Conservation (phyloP, 2,888 invertebrate genomes). For the Philhelius pedissequus region DNA sequence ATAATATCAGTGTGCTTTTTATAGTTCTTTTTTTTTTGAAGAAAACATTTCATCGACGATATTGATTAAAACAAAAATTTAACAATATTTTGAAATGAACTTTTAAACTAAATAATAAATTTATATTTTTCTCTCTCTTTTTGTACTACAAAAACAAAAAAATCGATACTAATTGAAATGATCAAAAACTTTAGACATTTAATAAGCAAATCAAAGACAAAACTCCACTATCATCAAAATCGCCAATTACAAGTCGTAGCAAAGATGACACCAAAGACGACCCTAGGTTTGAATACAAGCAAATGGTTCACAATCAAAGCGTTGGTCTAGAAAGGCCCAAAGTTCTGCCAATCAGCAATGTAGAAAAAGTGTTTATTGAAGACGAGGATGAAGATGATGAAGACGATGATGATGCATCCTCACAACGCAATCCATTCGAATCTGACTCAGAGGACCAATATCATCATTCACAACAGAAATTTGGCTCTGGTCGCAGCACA, state of each 20-base stretch:
- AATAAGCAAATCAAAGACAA: constrained; percentile 41
- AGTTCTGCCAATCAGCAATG: constrained; percentile 69
- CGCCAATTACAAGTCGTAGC: neutral
- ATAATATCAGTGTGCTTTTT: constrained; percentile 57
- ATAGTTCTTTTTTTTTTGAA: constrained; percentile 26
- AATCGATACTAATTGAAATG: constrained; percentile 10
- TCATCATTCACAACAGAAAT: constrained; percentile 69
- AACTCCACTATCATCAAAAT: constrained; percentile 49
- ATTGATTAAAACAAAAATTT: constrained; percentile 4
- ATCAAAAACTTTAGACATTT: constrained; percentile 17
- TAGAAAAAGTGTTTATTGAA: constrained; percentile 75
- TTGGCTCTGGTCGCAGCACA: constrained; percentile 76
- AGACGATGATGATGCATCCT: constrained; percentile 68
- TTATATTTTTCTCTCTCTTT: constrained; percentile 64
- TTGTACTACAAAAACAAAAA: constrained; percentile 23
- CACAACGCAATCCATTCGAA: constrained; percentile 7
- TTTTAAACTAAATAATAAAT: constrained; percentile 27
- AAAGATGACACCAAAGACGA: neutral
- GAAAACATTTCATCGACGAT: constrained; percentile 59
- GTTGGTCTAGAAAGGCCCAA: neutral
- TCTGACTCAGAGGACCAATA: constrained; percentile 75
- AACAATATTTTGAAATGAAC: constrained; percentile 3
- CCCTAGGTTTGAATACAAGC: constrained; percentile 73
- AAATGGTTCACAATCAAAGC: constrained; percentile 72
- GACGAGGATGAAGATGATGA: constrained; percentile 71